Percentiles rank a stretch among this genome's conserved stretches.
phyloP scores from a whole-genome alignment of 2,113 vertebrate genomes.

The Platysternon megacephalum region DNA sequence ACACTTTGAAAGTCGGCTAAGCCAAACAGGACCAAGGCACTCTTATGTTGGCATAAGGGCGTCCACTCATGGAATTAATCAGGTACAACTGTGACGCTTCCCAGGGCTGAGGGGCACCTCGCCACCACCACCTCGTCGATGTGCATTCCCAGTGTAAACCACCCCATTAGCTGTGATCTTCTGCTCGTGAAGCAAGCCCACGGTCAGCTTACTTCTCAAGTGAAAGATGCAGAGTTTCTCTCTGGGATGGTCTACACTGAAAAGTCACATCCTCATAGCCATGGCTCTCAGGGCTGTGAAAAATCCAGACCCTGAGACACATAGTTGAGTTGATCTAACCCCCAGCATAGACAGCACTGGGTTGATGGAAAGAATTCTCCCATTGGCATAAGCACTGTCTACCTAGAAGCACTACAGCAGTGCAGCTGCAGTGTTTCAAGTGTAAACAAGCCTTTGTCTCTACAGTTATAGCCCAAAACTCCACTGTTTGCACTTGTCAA shows the following conservation, averaged over 20 bases:
- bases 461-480: too few species aligned
- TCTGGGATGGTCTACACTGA: not conserved
- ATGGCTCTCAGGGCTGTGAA: not conserved
- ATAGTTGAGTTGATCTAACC: not conserved
- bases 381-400: too few species aligned
- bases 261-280: not conserved
- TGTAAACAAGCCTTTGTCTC: too few species aligned
- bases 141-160: not conserved
- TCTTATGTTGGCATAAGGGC: not conserved
- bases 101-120: not conserved
- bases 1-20: not conserved
- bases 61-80: constrained; percentile 1
- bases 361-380: not conserved
- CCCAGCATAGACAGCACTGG: not conserved
- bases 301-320: not conserved
- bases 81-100: not conserved
- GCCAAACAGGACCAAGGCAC: not conserved
- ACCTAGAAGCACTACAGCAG: too few species aligned
- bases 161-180: not conserved
- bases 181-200: not conserved
- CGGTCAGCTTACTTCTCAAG: not conserved
- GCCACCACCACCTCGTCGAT: not conserved
- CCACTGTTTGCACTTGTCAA: too few species aligned
- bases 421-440: too few species aligned
- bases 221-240: not conserved